phyloP scores from a whole-genome alignment of 2,113 vertebrate species.

The Agelaius tricolor region DNA sequence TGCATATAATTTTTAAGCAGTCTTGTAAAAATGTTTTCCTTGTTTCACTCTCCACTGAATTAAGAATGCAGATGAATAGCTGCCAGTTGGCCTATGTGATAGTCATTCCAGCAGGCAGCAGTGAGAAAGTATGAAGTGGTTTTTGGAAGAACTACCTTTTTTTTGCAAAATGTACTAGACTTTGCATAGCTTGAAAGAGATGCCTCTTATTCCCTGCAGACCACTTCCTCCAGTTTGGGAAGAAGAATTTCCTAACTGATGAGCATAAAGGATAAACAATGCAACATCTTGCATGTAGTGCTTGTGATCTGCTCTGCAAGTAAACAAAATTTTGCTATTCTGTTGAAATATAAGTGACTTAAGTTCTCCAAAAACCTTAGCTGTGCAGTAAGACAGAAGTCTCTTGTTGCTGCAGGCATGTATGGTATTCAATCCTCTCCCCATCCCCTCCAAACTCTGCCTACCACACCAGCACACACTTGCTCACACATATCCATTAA shows the following conservation, averaged over 20 bases:
- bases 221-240: conserved; percentile 46
- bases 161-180: neutral
- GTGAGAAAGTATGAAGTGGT: conserved; percentile 62
- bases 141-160: conserved; percentile 45
- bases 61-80: conserved; percentile 52
- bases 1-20: conserved; percentile 70
- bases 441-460: neutral
- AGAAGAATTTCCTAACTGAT: conserved; percentile 30
- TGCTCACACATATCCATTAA: neutral
- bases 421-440: neutral
- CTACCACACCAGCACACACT: neutral
- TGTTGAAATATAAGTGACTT: neutral
- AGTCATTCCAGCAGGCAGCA: conserved; percentile 60
- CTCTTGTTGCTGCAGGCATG: neutral
- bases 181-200: conserved; percentile 38
- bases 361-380: neutral
- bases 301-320: neutral
- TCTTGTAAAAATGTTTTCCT: conserved; percentile 76
- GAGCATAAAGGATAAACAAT: conserved; percentile 13
- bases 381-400: neutral
- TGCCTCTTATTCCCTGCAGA: conserved; percentile 58
- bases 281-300: neutral
- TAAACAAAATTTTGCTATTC: neutral
- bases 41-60: conserved; percentile 67
- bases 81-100: conserved; percentile 70